A percentile compares a stretch with the other conserved stretches of the same genome.
Conservation (phyloP, 2,888 invertebrate species). For the Tetragonula carbonaria region DNA sequence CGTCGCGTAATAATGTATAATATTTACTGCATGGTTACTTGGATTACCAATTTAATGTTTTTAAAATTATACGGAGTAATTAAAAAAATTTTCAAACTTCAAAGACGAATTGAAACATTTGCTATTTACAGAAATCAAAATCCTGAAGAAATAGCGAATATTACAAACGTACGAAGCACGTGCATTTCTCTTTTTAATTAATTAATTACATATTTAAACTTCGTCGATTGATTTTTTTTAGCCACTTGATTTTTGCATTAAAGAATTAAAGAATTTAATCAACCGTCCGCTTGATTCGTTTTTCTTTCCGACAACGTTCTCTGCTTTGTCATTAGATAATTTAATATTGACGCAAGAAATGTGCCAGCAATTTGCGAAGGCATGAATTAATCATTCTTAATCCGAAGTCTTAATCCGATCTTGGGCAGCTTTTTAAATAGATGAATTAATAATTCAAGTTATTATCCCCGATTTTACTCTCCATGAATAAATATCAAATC, state of each 20-base stretch:
- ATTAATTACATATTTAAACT: neutral
- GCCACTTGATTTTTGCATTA: neutral
- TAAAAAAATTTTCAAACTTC: neutral
- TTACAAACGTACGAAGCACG: too few relatives aligned
- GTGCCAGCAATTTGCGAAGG: neutral
- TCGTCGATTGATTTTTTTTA: conserved; percentile 9
- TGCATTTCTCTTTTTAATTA: neutral
- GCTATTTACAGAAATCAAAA: too few relatives aligned
- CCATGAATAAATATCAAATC: neutral
- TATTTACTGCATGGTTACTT: neutral
- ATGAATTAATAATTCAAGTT: neutral
- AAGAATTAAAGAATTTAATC: neutral
- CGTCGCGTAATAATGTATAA: neutral
- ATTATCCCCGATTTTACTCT: neutral
- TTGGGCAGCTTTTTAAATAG: neutral
- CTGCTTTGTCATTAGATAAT: neutral
- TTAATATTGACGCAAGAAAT: neutral
- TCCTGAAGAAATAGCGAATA: too few relatives aligned
- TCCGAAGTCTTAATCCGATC: neutral
- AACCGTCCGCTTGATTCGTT: neutral
- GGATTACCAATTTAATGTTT: neutral
- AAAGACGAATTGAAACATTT: neutral
- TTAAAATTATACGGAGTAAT: neutral
- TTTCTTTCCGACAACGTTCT: neutral
- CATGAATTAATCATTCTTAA: conserved; percentile 44